Base-by-base conservation (phyloP, 2,113 vertebrate species). In the Chamaetylas fuelleborni region DNA sequence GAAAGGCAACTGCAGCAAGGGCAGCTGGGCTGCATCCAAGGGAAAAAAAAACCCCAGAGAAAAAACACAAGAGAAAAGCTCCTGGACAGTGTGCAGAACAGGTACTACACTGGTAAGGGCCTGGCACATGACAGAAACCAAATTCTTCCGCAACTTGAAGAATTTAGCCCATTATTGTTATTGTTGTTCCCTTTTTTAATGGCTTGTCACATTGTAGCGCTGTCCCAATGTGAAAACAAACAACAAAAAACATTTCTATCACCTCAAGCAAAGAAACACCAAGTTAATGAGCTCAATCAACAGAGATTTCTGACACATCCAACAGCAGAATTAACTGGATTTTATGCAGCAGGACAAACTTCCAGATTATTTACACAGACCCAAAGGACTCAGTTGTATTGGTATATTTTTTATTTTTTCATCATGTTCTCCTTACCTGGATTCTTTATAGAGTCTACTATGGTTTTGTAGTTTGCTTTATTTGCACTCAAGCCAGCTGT, bases 401-500 rank as follows among this genome's bases (percentile, higher is more conserved):
- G 56, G 38, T 36, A 0, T 25, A 33, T 14, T 61, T 61, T 70
- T 47, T 26, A 14, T 10, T 15, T 62, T 51, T 92, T 26, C 22
- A 58, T 51, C 69, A 81, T 8, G 9, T 10, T 90, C 31, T 76
- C 53, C 76, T 96, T 97, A 99, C 99, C 99, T 95, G 99, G 99
- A 97, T 99, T 99, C 95, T 98, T 99, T 93, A 99, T 98, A 10
- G 99, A 99, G 67, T 99, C 99, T 86, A 99, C 98, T 64, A 99
- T 99, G 96, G 99, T 98, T 98, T 97, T 99, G 96, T 99, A 99
- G 97, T 99, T 99, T 92, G 98, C 97, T 98, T 99, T 99, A 97
- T 98, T 99, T 92, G 98, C 97, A 96, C 99, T 99, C 97, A 99
- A 98, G 86, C 99, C 99, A 92, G 99, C 98, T 51, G 98, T 98